Percentiles rank a stretch among this genome's conserved stretches.
phyloP scores from a whole-genome alignment of 2,797 vertebrate species.

The Melanotaenia boesemani region DNA sequence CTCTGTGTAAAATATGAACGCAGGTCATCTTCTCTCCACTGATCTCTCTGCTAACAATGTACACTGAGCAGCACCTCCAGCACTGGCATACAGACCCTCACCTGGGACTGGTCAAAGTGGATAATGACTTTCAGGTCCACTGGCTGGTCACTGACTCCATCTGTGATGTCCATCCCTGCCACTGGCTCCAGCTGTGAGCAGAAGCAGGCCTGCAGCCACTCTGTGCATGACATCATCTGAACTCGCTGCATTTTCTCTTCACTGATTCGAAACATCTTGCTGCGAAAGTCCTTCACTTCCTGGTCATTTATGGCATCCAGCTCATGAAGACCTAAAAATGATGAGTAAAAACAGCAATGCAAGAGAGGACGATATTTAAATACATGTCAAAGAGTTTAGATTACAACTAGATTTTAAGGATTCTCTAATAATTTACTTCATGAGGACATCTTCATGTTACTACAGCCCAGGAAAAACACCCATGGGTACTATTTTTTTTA shows the following conservation, averaged over 20 bases:
- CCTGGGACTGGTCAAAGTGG: slow-evolving; percentile 95
- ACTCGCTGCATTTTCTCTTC: slow-evolving; percentile 92
- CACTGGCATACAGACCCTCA: slow-evolving; percentile 59
- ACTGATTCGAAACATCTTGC: slow-evolving; percentile 92
- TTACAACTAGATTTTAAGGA: background rate
- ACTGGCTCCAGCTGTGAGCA: slow-evolving; percentile 89
- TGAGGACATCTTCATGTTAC: background rate
- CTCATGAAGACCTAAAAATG: slow-evolving; percentile 91
- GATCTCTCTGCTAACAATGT: background rate
- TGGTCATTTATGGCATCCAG: slow-evolving; percentile 93
- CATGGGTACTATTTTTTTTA: too few species aligned
- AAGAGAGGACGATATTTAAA: background rate
- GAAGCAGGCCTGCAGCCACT: slow-evolving; percentile 94
- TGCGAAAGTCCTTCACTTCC: slow-evolving; percentile 96
- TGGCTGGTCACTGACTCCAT: slow-evolving; percentile 86
- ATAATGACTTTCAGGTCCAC: slow-evolving; percentile 92
- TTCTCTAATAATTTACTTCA: background rate
- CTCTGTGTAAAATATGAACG: background rate
- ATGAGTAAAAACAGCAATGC: background rate
- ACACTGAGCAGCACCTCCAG: background rate
- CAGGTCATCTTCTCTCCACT: background rate
- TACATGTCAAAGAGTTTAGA: background rate
- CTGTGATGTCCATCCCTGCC: slow-evolving; percentile 58
- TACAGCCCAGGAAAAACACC: background rate
- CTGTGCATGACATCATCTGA: slow-evolving; percentile 89